A percentile compares a stretch with the other conserved stretches of the same genome.
These are phyloP conservation scores for Lamellibrachia luymesi DNA, from an alignment of 1,140 invertebrate genomes.

Conservation along the genomic window DNA sequence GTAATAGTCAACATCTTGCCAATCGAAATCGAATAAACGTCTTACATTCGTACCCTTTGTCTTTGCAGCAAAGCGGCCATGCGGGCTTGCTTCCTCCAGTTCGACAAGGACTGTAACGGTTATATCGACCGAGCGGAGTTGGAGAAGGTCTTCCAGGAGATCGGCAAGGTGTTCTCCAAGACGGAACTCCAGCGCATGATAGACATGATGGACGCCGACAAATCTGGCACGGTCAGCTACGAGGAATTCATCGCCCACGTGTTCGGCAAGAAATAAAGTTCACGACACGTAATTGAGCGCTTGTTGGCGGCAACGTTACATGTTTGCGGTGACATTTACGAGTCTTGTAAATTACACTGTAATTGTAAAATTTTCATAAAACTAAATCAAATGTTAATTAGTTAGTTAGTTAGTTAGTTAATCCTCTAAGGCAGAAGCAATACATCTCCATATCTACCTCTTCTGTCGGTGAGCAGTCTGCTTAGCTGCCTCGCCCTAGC, in stretches of 20 bases:
- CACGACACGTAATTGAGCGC: not conserved
- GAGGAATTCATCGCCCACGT: slow-evolving; percentile 25
- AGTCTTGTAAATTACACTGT: no score
- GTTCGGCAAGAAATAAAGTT: slow-evolving; percentile 21
- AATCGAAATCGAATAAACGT: no score
- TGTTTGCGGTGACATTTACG: not conserved
- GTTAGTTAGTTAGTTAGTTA: no score
- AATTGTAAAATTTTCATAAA: no score
- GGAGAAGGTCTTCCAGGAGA: slow-evolving; percentile 22
- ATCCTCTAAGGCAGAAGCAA: no score
- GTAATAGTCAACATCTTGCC: no score
- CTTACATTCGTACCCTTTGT: not conserved
- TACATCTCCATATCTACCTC: no score
- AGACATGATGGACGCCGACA: slow-evolving; percentile 15
- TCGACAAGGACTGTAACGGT: slow-evolving; percentile 27
- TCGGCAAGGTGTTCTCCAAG: slow-evolving; percentile 18
- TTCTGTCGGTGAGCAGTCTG: no score
- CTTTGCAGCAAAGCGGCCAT: slow-evolving; percentile 21
- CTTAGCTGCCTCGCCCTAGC: no score
- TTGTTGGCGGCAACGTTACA: not conserved
- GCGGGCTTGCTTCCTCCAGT: slow-evolving; percentile 20
- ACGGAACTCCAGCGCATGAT: slow-evolving; percentile 19
- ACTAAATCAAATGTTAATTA: no score
- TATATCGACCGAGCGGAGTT: slow-evolving; percentile 19
- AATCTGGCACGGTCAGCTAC: slow-evolving; percentile 22